Evolutionary conservation across 2,797 vertebrate species (phyloP).

Genomic region (Sebastes reedi): DNA sequence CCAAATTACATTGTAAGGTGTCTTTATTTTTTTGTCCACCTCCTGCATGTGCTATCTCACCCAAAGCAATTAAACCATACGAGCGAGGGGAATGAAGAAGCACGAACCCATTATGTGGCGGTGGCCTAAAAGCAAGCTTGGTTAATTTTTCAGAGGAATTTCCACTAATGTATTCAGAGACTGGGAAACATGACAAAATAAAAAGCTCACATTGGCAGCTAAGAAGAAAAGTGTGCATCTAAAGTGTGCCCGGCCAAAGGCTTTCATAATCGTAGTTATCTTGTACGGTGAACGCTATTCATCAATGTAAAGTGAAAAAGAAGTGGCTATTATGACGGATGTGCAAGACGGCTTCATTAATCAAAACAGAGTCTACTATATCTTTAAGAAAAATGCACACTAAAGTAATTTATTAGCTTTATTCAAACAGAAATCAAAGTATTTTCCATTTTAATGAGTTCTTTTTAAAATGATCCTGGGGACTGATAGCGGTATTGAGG

Average conservation of each 20-base stretch:
- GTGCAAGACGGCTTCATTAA: not conserved
- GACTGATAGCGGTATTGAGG: not conserved
- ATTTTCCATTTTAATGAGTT: not conserved
- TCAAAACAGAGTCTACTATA: not conserved
- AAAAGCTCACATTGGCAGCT: slow-evolving; percentile 65
- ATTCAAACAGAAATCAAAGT: not conserved
- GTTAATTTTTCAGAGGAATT: slow-evolving; percentile 77
- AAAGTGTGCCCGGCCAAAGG: slow-evolving; percentile 38
- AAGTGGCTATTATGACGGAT: not conserved
- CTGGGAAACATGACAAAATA: slow-evolving; percentile 70
- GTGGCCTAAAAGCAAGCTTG: slow-evolving; percentile 72
- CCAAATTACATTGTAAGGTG: slow-evolving; percentile 18
- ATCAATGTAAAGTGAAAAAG: slow-evolving; percentile 19
- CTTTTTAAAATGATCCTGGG: not conserved
- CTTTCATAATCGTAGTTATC: slow-evolving; percentile 56
- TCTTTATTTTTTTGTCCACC: slow-evolving; percentile 43
- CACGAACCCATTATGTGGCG: slow-evolving; percentile 71
- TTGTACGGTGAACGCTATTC: slow-evolving; percentile 22
- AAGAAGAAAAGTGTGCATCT: slow-evolving; percentile 60
- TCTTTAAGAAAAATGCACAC: not conserved
- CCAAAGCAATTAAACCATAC: slow-evolving; percentile 72
- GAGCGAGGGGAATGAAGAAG: slow-evolving; percentile 47
- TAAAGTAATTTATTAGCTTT: not conserved
- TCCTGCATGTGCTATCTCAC: slow-evolving; percentile 44
- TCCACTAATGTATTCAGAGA: slow-evolving; percentile 70